Evolutionary conservation across 2,113 vertebrate species (phyloP).

Genomic region (Malurus alboscapulatus): DNA sequence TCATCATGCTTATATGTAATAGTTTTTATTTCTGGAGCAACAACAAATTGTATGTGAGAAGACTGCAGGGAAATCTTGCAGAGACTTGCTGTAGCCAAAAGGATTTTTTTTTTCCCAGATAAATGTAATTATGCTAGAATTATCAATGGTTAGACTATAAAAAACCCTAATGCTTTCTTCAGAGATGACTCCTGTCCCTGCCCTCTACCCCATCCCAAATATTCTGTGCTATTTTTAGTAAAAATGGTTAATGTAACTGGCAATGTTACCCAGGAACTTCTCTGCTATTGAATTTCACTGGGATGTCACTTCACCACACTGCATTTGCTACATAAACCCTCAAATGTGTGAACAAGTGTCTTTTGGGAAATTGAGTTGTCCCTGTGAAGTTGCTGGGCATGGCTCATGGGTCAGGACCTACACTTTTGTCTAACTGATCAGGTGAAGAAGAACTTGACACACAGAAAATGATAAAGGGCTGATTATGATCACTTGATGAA

Average conservation of each 20-base stretch:
- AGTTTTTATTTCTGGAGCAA: constrained; percentile 13
- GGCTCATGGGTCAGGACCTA: neutral
- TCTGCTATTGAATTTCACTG: neutral
- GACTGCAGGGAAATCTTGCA: neutral
- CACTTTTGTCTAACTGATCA: neutral
- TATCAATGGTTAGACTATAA: neutral
- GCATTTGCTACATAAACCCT: neutral
- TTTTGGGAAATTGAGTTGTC: neutral
- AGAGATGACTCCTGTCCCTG: neutral
- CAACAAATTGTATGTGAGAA: neutral
- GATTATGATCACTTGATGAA: neutral
- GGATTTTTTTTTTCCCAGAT: neutral
- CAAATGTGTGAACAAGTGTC: neutral
- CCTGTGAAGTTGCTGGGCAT: neutral
- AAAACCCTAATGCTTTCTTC: neutral
- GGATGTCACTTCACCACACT: neutral
- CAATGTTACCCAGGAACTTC: neutral
- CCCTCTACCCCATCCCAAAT: neutral
- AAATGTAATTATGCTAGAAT: neutral
- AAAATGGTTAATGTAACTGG: neutral
- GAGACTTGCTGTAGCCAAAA: neutral
- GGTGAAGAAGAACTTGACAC: neutral
- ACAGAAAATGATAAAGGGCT: neutral
- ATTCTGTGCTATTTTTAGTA: neutral
- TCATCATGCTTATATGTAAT: neutral